Evolutionary conservation across 2,797 vertebrate genomes (phyloP).

Genomic region (Ctenosaura bakeri): DNA sequence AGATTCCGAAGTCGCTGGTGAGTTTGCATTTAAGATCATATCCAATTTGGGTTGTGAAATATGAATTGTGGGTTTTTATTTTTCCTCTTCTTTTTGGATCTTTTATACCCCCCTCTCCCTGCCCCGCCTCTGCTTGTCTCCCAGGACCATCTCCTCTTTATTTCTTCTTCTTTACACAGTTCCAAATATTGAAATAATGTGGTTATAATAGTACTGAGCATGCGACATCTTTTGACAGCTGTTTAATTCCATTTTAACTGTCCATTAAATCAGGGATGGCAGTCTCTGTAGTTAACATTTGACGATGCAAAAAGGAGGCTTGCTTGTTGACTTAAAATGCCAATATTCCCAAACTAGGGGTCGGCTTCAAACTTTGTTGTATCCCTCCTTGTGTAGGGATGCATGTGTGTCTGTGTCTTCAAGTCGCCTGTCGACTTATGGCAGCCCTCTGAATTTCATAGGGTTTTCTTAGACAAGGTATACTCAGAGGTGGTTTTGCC

Average conservation of each 20-base stretch:
- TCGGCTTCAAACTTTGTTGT: no score
- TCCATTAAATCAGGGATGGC: constrained; percentile 68
- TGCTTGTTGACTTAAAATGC: not conserved
- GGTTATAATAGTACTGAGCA: constrained; percentile 65
- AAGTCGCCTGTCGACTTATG: no score
- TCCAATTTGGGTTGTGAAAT: constrained; percentile 46
- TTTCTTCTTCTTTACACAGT: constrained; percentile 4
- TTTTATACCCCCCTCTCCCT: no score
- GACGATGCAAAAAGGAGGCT: constrained; percentile 54
- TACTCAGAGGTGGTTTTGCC: no score
- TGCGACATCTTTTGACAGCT: constrained; percentile 66
- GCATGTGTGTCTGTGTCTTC: not conserved
- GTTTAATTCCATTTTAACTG: constrained; percentile 76
- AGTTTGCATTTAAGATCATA: constrained; percentile 49
- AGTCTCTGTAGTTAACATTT: constrained; percentile 71
- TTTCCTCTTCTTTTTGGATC: not conserved
- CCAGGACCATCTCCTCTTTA: not conserved
- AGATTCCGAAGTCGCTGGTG: constrained; percentile 32
- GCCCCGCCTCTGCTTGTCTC: not conserved
- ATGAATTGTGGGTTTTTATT: constrained; percentile 28
- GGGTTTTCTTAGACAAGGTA: no score
- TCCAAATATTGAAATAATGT: constrained; percentile 62
- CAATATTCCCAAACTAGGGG: not conserved
- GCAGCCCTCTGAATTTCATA: no score
- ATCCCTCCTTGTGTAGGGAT: no score